Conservation (phyloP, 2,888 invertebrate genomes). For the Lasioglossum lativentre region DNA sequence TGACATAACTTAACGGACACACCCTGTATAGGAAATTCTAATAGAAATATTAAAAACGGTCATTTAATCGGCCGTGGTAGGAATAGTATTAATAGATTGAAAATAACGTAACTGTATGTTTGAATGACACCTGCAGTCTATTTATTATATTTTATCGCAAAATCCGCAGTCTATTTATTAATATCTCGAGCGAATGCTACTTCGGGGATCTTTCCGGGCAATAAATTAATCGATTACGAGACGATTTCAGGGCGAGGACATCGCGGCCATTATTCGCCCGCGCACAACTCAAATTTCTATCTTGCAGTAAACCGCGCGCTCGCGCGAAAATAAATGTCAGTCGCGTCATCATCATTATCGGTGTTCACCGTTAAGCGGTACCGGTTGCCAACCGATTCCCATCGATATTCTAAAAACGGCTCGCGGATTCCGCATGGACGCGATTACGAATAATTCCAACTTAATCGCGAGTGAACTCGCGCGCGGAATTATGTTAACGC, state of each 20-base stretch:
- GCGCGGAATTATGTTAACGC: slow-evolving; percentile 5
- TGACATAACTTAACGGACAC: too few species aligned
- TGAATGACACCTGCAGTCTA: too few species aligned
- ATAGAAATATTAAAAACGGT: too few species aligned
- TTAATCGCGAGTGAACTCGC: slow-evolving; percentile 16
- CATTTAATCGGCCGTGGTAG: too few species aligned
- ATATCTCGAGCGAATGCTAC: too few species aligned
- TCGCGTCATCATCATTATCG: slow-evolving; percentile 9
- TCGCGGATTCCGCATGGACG: slow-evolving; percentile 4
- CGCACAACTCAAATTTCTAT: not conserved
- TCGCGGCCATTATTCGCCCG: not conserved
- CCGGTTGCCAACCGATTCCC: not conserved
- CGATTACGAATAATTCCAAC: slow-evolving; percentile 22
- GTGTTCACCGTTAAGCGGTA: not conserved
- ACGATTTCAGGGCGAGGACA: not conserved
- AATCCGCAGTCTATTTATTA: too few species aligned
- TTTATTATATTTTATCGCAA: too few species aligned
- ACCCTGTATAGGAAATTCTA: too few species aligned
- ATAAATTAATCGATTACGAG: not conserved
- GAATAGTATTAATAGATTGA: too few species aligned
- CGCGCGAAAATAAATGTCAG: slow-evolving; percentile 4
- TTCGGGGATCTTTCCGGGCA: not conserved
- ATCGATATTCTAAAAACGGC: slow-evolving; percentile 15
- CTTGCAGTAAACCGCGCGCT: not conserved
- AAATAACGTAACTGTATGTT: too few species aligned